These are phyloP conservation scores for Arothron firmamentum DNA, from an alignment of 2,113 vertebrate genomes.

Conservation along the genomic window DNA sequence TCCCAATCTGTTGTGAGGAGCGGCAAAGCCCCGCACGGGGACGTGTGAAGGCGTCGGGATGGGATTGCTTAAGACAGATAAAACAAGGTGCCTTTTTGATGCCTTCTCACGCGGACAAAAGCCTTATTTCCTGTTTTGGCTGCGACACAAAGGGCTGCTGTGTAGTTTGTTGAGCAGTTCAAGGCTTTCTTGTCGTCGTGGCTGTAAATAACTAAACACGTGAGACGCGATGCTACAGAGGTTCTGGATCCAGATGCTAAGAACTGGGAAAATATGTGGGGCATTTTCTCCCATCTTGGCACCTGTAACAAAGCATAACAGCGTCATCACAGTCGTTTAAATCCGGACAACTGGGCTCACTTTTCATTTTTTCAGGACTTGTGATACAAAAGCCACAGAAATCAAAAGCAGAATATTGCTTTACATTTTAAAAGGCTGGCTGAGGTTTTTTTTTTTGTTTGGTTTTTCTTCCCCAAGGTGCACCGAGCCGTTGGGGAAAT, in stretches of 20 bases:
- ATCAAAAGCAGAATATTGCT: slow-evolving; percentile 68
- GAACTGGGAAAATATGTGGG: slow-evolving; percentile 32
- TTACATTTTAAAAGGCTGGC: slow-evolving; percentile 65
- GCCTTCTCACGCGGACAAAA: slow-evolving; percentile 75
- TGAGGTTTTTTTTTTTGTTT: slow-evolving; percentile 28
- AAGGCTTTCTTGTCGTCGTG: slow-evolving; percentile 64
- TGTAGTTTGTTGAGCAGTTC: slow-evolving; percentile 71
- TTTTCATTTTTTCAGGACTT: slow-evolving; percentile 41
- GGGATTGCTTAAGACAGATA: slow-evolving; percentile 82
- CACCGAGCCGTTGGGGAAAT: slow-evolving; percentile 65
- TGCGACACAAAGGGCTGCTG: slow-evolving; percentile 67
- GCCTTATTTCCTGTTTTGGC: slow-evolving; percentile 73
- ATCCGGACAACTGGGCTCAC: slow-evolving; percentile 7
- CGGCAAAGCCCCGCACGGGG: slow-evolving; percentile 70
- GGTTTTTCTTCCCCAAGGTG: slow-evolving; percentile 64
- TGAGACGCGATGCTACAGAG: slow-evolving; percentile 54
- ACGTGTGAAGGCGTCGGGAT: slow-evolving; percentile 72
- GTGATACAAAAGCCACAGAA: slow-evolving; percentile 58
- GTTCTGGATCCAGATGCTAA: slow-evolving; percentile 46
- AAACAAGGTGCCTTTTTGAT: slow-evolving; percentile 75
- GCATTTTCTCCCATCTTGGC: slow-evolving; percentile 22
- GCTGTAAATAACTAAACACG: slow-evolving; percentile 71
- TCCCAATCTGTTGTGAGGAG: slow-evolving; percentile 78
- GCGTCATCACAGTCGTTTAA: slow-evolving; percentile 28
- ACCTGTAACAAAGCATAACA: slow-evolving; percentile 46